Conservation (phyloP, 2,888 invertebrate species). For the Colostygia pectinataria region DNA sequence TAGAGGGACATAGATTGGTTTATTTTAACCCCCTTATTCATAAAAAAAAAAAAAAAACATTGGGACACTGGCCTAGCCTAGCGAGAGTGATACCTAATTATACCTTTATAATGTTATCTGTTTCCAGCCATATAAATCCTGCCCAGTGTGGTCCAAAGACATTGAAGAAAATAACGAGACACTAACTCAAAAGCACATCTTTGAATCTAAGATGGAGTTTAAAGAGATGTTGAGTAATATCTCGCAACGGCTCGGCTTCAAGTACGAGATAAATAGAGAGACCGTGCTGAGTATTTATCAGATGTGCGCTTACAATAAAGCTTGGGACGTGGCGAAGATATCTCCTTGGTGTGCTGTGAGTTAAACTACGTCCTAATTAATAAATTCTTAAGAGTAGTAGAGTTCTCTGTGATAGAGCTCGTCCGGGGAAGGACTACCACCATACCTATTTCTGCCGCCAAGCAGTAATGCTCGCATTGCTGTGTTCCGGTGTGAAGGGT, state of each 20-base stretch:
- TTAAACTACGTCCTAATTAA: too few species aligned
- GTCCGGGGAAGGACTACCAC: too few species aligned
- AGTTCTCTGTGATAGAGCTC: too few species aligned
- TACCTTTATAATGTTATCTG: not conserved
- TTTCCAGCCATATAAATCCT: conserved; percentile 84
- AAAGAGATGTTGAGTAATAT: conserved; percentile 81
- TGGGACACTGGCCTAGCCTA: too few species aligned
- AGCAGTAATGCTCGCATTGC: too few species aligned
- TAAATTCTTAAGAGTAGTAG: too few species aligned
- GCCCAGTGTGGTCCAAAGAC: conserved; percentile 82
- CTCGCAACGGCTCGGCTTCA: conserved; percentile 86
- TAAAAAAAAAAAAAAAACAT: too few species aligned
- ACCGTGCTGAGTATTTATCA: conserved; percentile 87
- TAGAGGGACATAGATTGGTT: too few species aligned
- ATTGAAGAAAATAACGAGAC: conserved; percentile 74
- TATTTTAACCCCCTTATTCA: too few species aligned
- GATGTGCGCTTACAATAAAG: conserved; percentile 91
- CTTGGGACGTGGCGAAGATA: conserved; percentile 86
- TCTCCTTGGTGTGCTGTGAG: conserved; percentile 91
- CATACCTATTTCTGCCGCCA: too few species aligned
- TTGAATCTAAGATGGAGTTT: conserved; percentile 69
- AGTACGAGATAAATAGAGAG: conserved; percentile 77
- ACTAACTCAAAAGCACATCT: conserved; percentile 57
- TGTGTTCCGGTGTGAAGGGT: too few species aligned
- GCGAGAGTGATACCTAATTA: too few species aligned